A percentile compares a stretch with the other conserved stretches of the same genome.
Evolutionary conservation across 2,113 vertebrate genomes (phyloP).

Genomic region (Morone saxatilis): DNA sequence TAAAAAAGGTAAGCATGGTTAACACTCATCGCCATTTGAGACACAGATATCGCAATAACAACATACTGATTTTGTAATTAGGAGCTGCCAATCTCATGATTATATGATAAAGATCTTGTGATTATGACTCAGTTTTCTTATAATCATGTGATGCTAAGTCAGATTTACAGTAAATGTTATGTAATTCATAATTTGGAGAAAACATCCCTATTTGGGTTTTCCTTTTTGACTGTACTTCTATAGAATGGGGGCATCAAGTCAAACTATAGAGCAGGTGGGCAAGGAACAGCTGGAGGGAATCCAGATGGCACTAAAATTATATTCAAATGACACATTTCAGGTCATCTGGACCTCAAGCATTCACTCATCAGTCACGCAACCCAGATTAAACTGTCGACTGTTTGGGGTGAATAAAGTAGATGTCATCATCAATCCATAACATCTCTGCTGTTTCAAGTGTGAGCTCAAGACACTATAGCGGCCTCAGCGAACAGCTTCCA

Average conservation of each 20-base stretch:
- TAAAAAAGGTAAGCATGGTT: background rate
- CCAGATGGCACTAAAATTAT: conserved; percentile 20
- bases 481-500: background rate
- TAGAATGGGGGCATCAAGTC: background rate
- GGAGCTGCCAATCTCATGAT: too few relatives aligned
- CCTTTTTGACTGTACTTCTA: background rate
- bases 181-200: background rate
- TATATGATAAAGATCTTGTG: too few relatives aligned
- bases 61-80: background rate
- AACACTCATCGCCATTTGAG: background rate
- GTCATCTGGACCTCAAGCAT: conserved; percentile 8
- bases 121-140: too few relatives aligned
- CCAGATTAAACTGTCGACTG: background rate
- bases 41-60: background rate
- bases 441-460: background rate
- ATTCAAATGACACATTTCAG: conserved; percentile 8
- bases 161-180: background rate
- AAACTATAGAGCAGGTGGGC: conserved; percentile 17
- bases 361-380: conserved; percentile 5
- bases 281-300: conserved; percentile 24
- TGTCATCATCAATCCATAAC: background rate
- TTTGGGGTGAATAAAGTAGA: background rate
- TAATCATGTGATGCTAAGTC: background rate
- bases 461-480: background rate
- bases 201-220: background rate